Evolutionary conservation across 2,113 vertebrate genomes (phyloP), one percentile per base, ranked within the genome.

Genomic region (Malurus alboscapulatus): DNA sequence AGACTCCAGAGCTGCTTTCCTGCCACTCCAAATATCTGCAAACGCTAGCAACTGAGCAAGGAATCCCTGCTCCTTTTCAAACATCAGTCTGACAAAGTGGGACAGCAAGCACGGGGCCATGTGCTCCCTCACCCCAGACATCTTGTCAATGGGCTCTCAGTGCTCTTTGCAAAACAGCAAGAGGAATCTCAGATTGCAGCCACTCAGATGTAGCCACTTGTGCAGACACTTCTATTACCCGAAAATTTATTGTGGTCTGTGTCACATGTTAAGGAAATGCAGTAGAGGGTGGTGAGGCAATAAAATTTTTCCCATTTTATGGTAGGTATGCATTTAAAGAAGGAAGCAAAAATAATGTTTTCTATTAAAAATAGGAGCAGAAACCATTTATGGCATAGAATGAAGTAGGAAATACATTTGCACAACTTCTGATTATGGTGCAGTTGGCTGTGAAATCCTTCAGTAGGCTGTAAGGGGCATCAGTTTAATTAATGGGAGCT

Each of bases 351-450:
- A 88, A 82, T 65, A 94, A 88, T 96, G 84, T 96, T 97, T 97
- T 92, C 63, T 77, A 77, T 97, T 97, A 97, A 96, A 92, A 84
- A 84, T 92, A 90, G 90, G 84, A 96, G 80, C 27, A 2, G 86
- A 95, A 97, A 73, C 58, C 58, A 91, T 95, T 97, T 96, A 87
- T 97, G 84, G 72, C 61, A 77, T 90, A 94, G 90, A 90, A 90
- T 79, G 38, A 92, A 95, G 94, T 86, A 79, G 82, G 78, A 97
- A 97, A 97, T 88, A 96, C 93, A 97, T 97, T 98, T 96, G 40
- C 36, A 38, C 32, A 30, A 51, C 74, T 88, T 97, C 95, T 97
- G 86, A 78, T 95, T 86, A 73, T 71, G 59, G 32, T 94, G 36
- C 59, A 92, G 75, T 63, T 92, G 76, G 36, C 94, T 96, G 85